Base-by-base conservation (phyloP, 1,140 invertebrate species). In the Nephotettix cincticeps region DNA sequence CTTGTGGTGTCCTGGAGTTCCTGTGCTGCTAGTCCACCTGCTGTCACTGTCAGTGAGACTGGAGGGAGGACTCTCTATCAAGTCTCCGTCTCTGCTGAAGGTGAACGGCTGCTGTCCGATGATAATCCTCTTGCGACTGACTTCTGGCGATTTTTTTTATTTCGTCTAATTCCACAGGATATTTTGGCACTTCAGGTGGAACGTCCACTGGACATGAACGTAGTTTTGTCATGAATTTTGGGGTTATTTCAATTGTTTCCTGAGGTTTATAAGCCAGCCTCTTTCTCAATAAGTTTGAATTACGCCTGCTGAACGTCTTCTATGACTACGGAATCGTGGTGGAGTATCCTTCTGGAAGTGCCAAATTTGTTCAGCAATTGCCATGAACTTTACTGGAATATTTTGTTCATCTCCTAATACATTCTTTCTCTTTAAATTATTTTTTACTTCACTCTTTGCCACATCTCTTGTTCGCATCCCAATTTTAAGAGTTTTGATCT, bases 21-120 rank as follows among this genome's bases (percentile, higher is more conserved):
- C 64, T 13, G 70, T 71, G 54, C 70, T 71, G 51, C 70, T 71
- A 4, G 70, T 71, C 70, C 70, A 71, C 25, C 70, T 66, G 70
- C 40, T 29, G 25, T 36, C 75, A 71, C 68, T 74, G 36, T 74
- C 73, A 30, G 64, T 68, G 23, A 71, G 66, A 72, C 73, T 74
- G 28, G 74, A 75, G 21, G 71, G 70, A 0, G 74, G 72, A n/a
- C 72, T 72, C 74, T 86, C 84, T 45, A 86, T 85, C 45, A 86
- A 75, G 70, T 84, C 82, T 13, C 85, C 85, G 69, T 86, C 81
- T 17, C 78, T 76, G 14, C 80, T 80, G 74, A n/a, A n/a, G n/a
- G n/a, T n/a, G n/a, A n/a, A n/a, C n/a, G n/a, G n/a, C n/a, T n/a
- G n/a, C n/a, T n/a, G n/a, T n/a, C n/a, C n/a, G n/a, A n/a, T n/a